Percentiles rank a stretch among this genome's conserved stretches.
phyloP scores from a whole-genome alignment of 2,113 vertebrate species.

The Pangasianodon gigas region DNA sequence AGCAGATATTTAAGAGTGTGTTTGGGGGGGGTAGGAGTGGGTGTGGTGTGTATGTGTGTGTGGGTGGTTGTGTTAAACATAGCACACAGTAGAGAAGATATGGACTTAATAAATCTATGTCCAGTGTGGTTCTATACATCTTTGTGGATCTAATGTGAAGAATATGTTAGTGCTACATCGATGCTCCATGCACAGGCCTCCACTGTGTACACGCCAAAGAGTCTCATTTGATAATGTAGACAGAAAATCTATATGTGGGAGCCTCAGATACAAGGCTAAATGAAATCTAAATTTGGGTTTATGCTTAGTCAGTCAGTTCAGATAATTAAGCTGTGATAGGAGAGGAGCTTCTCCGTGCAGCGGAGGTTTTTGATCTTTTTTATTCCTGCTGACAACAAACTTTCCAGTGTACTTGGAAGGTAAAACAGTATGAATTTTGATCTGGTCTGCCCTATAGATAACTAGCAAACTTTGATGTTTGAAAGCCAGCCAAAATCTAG shows the following conservation, averaged over 20 bases:
- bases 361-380: constrained; percentile 59
- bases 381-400: constrained; percentile 62
- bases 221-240: constrained; percentile 56
- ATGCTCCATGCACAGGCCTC: constrained; percentile 59
- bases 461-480: background rate
- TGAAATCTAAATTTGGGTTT: constrained; percentile 68
- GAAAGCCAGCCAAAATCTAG: background rate
- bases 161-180: constrained; percentile 55
- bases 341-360: constrained; percentile 63
- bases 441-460: constrained; percentile 21
- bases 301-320: constrained; percentile 70
- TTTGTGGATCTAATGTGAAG: constrained; percentile 50
- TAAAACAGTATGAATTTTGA: background rate
- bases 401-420: constrained; percentile 48
- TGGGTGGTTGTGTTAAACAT: constrained; percentile 46
- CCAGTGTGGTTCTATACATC: constrained; percentile 60
- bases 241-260: constrained; percentile 62
- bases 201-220: constrained; percentile 46
- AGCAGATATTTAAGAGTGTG: constrained; percentile 41
- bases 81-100: constrained; percentile 56
- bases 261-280: constrained; percentile 56
- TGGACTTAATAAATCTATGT: constrained; percentile 64
- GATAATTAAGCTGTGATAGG: constrained; percentile 71
- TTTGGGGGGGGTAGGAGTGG: background rate
- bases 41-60: constrained; percentile 43